Percentiles rank a stretch among this genome's conserved stretches.
Conservation (phyloP, 2,797 vertebrate genomes). For the Pangasius macronema region DNA sequence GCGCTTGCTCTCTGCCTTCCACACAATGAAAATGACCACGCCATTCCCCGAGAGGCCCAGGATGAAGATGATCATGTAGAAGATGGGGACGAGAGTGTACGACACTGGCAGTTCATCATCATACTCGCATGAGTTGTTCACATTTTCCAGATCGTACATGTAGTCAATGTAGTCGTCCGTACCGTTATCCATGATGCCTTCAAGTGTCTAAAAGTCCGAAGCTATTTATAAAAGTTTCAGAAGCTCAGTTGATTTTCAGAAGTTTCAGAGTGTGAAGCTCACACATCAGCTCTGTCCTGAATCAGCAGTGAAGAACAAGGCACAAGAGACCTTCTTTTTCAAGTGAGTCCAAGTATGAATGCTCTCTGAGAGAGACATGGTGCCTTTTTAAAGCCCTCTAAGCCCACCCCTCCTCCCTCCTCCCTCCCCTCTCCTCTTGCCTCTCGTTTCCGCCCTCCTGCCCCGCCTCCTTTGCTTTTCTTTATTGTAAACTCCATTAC, state of each 20-base stretch:
- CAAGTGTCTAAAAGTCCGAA: neutral
- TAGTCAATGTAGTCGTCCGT: constrained; percentile 65
- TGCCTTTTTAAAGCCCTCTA: constrained; percentile 67
- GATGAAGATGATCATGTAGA: constrained; percentile 88
- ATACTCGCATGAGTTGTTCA: constrained; percentile 72
- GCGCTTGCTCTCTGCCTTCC: constrained; percentile 77
- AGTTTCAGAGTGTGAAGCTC: neutral
- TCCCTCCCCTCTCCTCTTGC: neutral
- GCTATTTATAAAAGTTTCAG: neutral
- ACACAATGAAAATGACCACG: constrained; percentile 86
- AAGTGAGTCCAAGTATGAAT: constrained; percentile 57
- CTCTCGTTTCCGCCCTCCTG: neutral
- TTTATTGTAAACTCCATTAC: neutral
- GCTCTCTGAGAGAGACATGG: constrained; percentile 53
- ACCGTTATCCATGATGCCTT: constrained; percentile 50
- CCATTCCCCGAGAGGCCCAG: constrained; percentile 87
- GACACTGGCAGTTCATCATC: constrained; percentile 78
- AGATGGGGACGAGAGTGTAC: constrained; percentile 80
- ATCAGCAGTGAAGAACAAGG: neutral
- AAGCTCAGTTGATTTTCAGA: neutral
- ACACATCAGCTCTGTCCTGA: neutral
- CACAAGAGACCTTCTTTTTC: constrained; percentile 10
- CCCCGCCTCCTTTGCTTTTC: constrained; percentile 4
- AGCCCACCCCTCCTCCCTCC: constrained; percentile 17
- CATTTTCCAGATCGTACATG: constrained; percentile 65